Percentiles rank a stretch among this genome's conserved stretches.
These are phyloP conservation scores for Platygyra sinensis DNA, from an alignment of 64 coral and sea anemone genomes.

Conservation along the genomic window DNA sequence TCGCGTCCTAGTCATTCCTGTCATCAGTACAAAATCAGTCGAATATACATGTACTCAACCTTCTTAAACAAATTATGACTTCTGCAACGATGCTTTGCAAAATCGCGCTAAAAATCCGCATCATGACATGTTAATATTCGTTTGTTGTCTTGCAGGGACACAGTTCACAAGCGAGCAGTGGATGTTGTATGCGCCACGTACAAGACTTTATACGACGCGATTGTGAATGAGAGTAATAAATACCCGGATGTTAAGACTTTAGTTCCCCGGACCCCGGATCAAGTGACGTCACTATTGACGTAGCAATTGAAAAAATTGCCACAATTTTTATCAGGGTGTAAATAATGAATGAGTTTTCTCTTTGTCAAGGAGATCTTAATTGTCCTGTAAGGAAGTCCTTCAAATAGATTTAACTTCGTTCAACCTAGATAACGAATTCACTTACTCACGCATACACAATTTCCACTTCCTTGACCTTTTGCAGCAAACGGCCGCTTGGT, in stretches of 20 bases:
- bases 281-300: conserved; percentile 86
- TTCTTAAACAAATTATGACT: too few relatives aligned
- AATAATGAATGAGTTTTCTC: not conserved
- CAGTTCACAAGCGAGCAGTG: conserved; percentile 91
- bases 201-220: conserved; percentile 67
- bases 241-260: conserved; percentile 78
- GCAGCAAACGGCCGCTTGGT: too few relatives aligned
- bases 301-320: conserved; percentile 11
- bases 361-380: not conserved
- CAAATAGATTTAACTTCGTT: not conserved
- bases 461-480: too few relatives aligned
- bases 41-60: too few relatives aligned
- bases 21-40: too few relatives aligned
- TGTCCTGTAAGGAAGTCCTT: not conserved
- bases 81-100: too few relatives aligned
- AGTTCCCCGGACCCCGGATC: conserved; percentile 84
- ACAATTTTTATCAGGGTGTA: not conserved
- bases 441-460: too few relatives aligned
- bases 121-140: not conserved
- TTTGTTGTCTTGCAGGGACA: conserved; percentile 68
- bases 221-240: conserved; percentile 76
- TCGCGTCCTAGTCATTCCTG: too few relatives aligned
- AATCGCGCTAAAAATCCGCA: not conserved
- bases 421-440: too few relatives aligned
- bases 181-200: conserved; percentile 88